Evolutionary conservation across 2,888 invertebrate species (phyloP).

Genomic region (Balanococcus diminutus): DNA sequence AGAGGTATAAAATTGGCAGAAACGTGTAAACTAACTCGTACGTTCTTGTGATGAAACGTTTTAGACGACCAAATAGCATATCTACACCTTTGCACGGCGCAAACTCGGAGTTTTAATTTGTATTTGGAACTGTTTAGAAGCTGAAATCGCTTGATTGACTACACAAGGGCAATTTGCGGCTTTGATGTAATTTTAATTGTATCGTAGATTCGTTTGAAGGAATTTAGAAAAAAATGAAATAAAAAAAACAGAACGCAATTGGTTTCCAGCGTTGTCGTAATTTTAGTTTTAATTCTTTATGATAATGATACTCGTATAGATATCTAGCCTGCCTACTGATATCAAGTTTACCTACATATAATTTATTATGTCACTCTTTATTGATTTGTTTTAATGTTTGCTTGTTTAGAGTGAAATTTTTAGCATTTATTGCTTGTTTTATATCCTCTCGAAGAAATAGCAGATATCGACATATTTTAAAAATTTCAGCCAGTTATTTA

Average conservation of each 20-base stretch:
- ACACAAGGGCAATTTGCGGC: background rate
- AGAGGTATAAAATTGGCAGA: background rate
- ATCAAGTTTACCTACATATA: no score
- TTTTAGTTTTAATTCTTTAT: no score
- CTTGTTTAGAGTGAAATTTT: no score
- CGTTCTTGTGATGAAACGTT: slow-evolving; percentile 15
- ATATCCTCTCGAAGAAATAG: no score
- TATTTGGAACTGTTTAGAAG: background rate
- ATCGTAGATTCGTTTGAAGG: background rate
- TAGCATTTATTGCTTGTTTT: no score
- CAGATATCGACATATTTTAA: no score
- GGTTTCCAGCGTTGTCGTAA: background rate
- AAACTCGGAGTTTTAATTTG: background rate
- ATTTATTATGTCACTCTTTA: no score
- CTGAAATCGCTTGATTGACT: slow-evolving; percentile 2
- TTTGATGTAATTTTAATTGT: slow-evolving; percentile 20
- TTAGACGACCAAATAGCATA: background rate
- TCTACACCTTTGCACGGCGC: background rate
- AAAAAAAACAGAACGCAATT: background rate
- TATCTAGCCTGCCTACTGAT: no score
- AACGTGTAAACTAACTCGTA: slow-evolving; percentile 22
- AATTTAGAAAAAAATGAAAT: background rate
- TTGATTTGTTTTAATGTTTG: no score
- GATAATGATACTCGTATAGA: no score
- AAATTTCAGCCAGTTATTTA: no score